Percentiles rank a stretch among this genome's conserved stretches.
phyloP scores from a whole-genome alignment of 2,797 vertebrate species.

The Coreius guichenoti region DNA sequence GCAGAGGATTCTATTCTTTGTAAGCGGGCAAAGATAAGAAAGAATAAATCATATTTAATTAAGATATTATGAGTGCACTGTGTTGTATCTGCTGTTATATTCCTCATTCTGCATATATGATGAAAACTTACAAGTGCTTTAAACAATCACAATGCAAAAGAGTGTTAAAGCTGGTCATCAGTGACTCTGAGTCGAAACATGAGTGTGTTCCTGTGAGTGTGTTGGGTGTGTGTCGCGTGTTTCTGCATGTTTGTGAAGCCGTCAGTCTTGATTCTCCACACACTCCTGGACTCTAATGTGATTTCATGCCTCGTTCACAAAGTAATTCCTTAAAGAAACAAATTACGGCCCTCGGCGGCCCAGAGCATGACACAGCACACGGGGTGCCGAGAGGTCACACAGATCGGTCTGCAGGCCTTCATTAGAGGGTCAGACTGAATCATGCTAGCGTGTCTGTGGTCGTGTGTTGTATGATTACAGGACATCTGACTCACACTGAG shows the following conservation, averaged over 20 bases:
- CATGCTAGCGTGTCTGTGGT: no score
- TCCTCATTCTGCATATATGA: background rate
- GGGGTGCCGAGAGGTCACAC: background rate
- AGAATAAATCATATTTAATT: slow-evolving; percentile 83
- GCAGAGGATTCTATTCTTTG: slow-evolving; percentile 77
- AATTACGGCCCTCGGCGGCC: background rate
- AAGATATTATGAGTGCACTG: slow-evolving; percentile 54
- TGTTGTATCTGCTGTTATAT: slow-evolving; percentile 39
- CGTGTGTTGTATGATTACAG: background rate
- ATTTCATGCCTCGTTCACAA: slow-evolving; percentile 43
- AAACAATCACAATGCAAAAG: no score
- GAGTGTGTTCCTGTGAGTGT: background rate
- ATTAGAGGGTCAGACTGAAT: background rate
- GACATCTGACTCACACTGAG: background rate
- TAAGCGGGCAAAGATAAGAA: slow-evolving; percentile 75
- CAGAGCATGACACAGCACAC: background rate
- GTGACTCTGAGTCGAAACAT: rapidly evolving
- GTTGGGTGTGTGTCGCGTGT: background rate
- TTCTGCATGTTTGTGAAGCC: background rate
- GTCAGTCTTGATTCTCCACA: background rate
- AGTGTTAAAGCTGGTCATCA: background rate
- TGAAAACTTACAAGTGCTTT: no score
- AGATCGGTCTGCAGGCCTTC: no score
- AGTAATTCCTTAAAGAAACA: slow-evolving; percentile 51
- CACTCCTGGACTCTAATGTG: slow-evolving; percentile 11